Base-by-base conservation (phyloP, 64 coral and sea anemone species). In the Astreopora myriophthalma region DNA sequence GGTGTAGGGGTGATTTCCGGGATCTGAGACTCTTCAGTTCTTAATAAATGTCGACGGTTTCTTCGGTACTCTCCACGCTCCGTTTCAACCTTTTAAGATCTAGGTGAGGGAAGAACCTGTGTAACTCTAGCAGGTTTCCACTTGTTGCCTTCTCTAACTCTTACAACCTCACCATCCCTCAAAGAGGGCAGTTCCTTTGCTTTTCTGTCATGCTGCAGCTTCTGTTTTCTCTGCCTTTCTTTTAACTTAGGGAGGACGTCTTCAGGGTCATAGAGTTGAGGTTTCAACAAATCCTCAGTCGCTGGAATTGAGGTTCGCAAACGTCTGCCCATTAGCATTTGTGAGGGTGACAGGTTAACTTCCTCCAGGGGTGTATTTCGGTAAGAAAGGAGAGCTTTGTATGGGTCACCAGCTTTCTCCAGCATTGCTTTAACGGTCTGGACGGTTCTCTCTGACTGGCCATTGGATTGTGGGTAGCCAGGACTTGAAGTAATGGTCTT, bases 401-500 rank as follows among this genome's bases (percentile, higher is more conserved):
- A 63, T 23, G 57, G 57, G 62, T 80, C 88, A 26, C 80, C 58
- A 39, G 74, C 73, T 79, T 88, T 88, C 68, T 88, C 55, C 37
- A 86, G 71, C 70, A 57, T 76, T 26, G 70, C 70, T 22, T 89
- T 89, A 1, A 89, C 28, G 55, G 74, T 89, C 17, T 69, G 63
- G 20, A 89, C 88, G 66, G 88, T 80, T 69, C 61, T 65, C 58
- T 90, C 74, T 8, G 52, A 34, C 60, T 30, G 73, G 28, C 71
- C 87, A 89, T 78, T 89, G 6, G 87, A 89, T 55, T 88, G 40
- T n/a, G 86, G 86, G 64, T 80, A 90, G 24, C 75, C 74, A 14
- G 60, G 86, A 34, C 71, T 60, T 19, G 11, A 88, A 35, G 86
- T 57, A n/a, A n/a, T n/a, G n/a, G n/a, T n/a, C n/a, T n/a, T n/a